phyloP scores from a whole-genome alignment of 2,888 invertebrate genomes.

The Drosophila gaucha region DNA sequence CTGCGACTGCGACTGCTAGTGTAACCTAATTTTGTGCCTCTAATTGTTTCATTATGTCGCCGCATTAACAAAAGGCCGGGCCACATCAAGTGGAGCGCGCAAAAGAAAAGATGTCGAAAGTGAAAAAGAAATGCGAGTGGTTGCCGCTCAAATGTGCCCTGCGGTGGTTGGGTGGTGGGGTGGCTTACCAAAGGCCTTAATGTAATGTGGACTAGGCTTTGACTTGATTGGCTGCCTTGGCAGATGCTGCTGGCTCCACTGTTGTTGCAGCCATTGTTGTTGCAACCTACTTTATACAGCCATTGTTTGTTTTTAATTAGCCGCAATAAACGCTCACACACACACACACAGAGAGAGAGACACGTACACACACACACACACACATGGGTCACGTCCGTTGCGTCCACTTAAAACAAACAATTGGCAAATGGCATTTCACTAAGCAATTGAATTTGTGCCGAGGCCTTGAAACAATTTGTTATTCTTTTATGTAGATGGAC shows the following conservation, averaged over 20 bases:
- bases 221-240: slow-evolving; percentile 69
- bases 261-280: slow-evolving; percentile 57
- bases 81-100: slow-evolving; percentile 44
- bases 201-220: slow-evolving; percentile 29
- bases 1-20: slow-evolving; percentile 42
- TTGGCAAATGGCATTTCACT: slow-evolving; percentile 73
- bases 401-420: slow-evolving; percentile 78
- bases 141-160: too few species aligned
- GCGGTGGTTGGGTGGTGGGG: background rate
- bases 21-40: slow-evolving; percentile 80
- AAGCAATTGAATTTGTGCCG: slow-evolving; percentile 73
- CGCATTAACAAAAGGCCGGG: slow-evolving; percentile 65
- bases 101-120: slow-evolving; percentile 61
- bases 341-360: too few species aligned
- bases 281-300: slow-evolving; percentile 73
- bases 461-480: slow-evolving; percentile 80
- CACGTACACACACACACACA: slow-evolving; percentile 16
- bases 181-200: slow-evolving; percentile 16
- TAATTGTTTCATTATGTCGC: slow-evolving; percentile 82
- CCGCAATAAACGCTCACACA: slow-evolving; percentile 70
- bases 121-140: slow-evolving; percentile 55
- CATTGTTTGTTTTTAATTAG: slow-evolving; percentile 83
- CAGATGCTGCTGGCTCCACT: slow-evolving; percentile 30
- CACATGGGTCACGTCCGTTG: slow-evolving; percentile 45
- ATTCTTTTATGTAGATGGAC: slow-evolving; percentile 52